Conservation (phyloP, 1,140 invertebrate species). For the Marisa cornuarietis region DNA sequence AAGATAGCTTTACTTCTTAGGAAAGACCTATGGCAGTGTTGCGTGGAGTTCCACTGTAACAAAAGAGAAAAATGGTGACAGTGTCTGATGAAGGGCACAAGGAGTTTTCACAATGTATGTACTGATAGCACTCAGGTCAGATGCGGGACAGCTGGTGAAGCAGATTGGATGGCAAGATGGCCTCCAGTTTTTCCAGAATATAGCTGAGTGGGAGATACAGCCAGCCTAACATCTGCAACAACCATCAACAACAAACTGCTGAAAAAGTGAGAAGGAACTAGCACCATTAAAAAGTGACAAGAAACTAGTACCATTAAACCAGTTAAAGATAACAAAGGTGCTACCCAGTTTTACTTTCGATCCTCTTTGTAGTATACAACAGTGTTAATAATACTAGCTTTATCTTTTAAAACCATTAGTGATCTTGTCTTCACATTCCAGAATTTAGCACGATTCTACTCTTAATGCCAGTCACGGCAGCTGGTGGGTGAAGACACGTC, state of each 20-base stretch:
- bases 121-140: conserved; percentile 54
- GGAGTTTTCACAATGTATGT: neutral
- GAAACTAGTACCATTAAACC: too few relatives aligned
- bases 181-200: conserved; percentile 84
- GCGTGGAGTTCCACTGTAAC: neutral
- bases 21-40: too few relatives aligned
- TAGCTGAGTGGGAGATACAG: conserved; percentile 85
- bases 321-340: too few relatives aligned
- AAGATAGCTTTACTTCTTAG: too few relatives aligned
- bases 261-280: neutral
- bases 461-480: too few relatives aligned
- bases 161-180: conserved; percentile 82
- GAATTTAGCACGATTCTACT: too few relatives aligned
- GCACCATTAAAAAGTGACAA: too few relatives aligned
- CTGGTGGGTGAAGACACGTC: too few relatives aligned
- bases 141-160: conserved; percentile 85
- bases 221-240: conserved; percentile 78
- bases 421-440: too few relatives aligned
- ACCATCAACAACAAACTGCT: neutral
- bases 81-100: too few relatives aligned
- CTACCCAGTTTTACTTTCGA: too few relatives aligned
- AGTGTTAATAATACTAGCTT: neutral
- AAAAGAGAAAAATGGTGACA: neutral
- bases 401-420: neutral
- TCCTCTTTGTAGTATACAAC: neutral